Conservation (phyloP, 2,797 vertebrate species). For the Thaleichthys pacificus region DNA sequence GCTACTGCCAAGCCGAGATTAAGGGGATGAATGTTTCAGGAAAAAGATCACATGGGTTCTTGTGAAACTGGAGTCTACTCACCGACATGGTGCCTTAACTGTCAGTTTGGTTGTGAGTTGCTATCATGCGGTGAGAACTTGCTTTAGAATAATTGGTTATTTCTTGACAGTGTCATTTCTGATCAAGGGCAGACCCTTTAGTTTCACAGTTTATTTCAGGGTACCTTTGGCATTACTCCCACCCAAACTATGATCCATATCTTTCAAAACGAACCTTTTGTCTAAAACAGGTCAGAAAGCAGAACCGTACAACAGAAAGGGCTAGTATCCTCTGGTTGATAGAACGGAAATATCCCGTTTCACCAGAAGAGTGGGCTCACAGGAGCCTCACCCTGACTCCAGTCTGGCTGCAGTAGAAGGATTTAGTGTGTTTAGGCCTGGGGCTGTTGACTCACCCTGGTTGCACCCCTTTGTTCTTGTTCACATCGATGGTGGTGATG, state of each 20-base stretch:
- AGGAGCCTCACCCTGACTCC: not conserved
- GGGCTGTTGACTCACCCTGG: slow-evolving; percentile 77
- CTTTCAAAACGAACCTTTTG: not conserved
- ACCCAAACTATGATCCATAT: slow-evolving; percentile 2
- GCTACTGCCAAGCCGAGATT: not conserved
- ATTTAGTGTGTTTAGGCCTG: slow-evolving; percentile 29
- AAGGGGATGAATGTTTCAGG: not conserved
- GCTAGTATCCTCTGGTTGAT: not conserved
- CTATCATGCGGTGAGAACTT: not conserved
- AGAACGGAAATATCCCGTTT: not conserved
- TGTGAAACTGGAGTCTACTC: not conserved
- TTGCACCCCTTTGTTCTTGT: slow-evolving; percentile 75
- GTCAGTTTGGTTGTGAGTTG: not conserved
- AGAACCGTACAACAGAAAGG: not conserved
- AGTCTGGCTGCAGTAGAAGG: not conserved
- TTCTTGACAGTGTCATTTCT: not conserved
- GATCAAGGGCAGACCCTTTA: not conserved
- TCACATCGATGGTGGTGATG: slow-evolving; percentile 90
- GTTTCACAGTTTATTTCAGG: not conserved
- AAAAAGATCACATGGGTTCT: not conserved
- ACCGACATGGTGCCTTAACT: not conserved
- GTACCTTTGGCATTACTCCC: not conserved
- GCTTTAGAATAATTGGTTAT: not conserved
- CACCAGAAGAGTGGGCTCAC: not conserved
- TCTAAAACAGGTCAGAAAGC: not conserved